Conservation (phyloP, 2,113 vertebrate genomes). For the Cairina moschata region DNA sequence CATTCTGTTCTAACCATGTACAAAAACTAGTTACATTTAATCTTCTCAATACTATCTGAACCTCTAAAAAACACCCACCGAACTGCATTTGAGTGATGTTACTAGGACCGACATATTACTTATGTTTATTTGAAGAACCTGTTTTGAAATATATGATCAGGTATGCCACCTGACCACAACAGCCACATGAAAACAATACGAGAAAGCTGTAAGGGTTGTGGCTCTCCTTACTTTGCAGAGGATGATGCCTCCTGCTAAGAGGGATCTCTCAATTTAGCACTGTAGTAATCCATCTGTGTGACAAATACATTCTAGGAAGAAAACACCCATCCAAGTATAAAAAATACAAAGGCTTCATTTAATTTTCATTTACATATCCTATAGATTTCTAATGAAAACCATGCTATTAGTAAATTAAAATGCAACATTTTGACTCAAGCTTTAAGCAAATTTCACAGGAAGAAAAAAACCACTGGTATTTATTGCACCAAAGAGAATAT, state of each 20-base stretch:
- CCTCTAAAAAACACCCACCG: not conserved
- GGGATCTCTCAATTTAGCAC: not conserved
- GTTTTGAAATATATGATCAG: not conserved
- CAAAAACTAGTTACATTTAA: not conserved
- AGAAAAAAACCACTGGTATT: not conserved
- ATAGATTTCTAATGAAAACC: not conserved
- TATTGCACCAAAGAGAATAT: not conserved
- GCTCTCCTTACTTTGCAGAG: not conserved
- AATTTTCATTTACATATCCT: not conserved
- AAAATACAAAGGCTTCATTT: not conserved
- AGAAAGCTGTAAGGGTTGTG: not conserved
- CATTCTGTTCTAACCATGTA: too few relatives aligned
- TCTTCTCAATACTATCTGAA: not conserved
- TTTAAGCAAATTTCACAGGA: not conserved
- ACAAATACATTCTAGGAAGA: not conserved
- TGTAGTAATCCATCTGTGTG: not conserved
- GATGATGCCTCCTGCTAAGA: not conserved
- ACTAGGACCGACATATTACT: not conserved
- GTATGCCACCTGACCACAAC: not conserved
- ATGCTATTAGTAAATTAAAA: not conserved
- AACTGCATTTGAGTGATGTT: not conserved
- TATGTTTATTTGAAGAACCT: not conserved
- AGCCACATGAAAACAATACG: not conserved
- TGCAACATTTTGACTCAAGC: not conserved
- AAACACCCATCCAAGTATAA: not conserved